Percentiles rank a stretch among this genome's conserved stretches.
Conservation (phyloP, 2,797 vertebrate genomes). For the Anguilla marmorata region DNA sequence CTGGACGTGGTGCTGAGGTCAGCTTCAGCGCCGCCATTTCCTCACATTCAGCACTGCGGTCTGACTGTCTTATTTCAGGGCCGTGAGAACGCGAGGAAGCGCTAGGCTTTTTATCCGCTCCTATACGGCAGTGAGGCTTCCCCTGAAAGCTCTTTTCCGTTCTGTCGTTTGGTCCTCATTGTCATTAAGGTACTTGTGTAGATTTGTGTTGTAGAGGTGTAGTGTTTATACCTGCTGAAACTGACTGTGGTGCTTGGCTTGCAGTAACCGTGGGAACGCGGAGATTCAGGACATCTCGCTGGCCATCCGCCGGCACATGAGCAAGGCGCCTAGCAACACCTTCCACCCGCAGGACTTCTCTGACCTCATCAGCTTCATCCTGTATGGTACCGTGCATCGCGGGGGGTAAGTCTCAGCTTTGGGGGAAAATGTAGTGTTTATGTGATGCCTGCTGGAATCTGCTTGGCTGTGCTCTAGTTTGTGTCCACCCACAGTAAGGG, state of each 20-base stretch:
- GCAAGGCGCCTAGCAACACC: conserved; percentile 88
- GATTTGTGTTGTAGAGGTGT: too few relatives aligned
- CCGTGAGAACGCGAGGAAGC: not conserved
- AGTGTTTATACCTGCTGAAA: not conserved
- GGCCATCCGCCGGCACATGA: conserved; percentile 92
- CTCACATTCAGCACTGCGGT: not conserved
- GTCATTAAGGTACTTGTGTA: not conserved
- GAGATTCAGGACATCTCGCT: conserved; percentile 92
- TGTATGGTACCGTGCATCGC: conserved; percentile 90
- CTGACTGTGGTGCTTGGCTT: conserved; percentile 25
- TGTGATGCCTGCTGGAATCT: not conserved
- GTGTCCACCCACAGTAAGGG: not conserved
- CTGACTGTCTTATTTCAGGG: not conserved
- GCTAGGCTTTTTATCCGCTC: not conserved
- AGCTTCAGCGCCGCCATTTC: conserved; percentile 14
- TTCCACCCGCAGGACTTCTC: conserved; percentile 99
- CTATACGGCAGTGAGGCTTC: not conserved
- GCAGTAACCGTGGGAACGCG: conserved; percentile 85
- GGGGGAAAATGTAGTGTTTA: not conserved
- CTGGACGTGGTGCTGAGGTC: conserved; percentile 91
- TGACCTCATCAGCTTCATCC: conserved; percentile 96
- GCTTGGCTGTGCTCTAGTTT: not conserved
- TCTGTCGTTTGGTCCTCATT: not conserved
- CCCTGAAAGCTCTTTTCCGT: not conserved
- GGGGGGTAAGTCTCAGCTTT: conserved; percentile 77